phyloP scores from a whole-genome alignment of 2,797 vertebrate genomes.

The Hapalemur alaotrensis region DNA sequence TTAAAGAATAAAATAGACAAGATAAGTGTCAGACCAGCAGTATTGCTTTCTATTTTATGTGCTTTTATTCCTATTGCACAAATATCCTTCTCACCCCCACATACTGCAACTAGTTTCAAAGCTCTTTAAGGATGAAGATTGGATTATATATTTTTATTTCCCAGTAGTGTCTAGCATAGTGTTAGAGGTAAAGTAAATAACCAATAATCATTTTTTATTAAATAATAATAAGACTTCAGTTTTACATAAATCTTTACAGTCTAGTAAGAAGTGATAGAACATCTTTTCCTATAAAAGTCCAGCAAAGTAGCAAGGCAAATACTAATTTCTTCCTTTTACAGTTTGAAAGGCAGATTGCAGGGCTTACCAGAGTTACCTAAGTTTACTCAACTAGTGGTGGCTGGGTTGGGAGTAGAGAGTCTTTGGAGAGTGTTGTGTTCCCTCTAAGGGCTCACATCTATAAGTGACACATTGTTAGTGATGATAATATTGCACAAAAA shows the following conservation, averaged over 20 bases:
- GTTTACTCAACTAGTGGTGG: background rate
- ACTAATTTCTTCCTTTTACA: background rate
- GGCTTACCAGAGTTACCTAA: background rate
- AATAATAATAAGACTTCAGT: background rate
- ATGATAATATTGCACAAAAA: background rate
- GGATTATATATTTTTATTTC: background rate
- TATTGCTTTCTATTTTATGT: background rate
- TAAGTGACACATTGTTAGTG: background rate
- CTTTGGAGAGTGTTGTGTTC: background rate
- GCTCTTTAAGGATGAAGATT: background rate
- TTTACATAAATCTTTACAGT: background rate
- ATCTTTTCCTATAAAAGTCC: background rate
- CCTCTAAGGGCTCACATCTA: background rate
- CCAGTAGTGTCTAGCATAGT: background rate
- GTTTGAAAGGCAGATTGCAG: background rate
- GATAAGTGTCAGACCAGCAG: background rate
- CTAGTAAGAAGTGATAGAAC: background rate
- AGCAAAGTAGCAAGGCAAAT: background rate
- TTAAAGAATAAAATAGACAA: background rate
- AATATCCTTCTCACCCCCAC: background rate
- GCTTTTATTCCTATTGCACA: background rate
- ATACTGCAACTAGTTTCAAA: background rate
- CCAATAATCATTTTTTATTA: background rate
- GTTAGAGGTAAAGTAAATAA: background rate
- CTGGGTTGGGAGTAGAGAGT: background rate